A percentile compares a stretch with the other conserved stretches of the same genome.
phyloP scores from a whole-genome alignment of 2,888 invertebrate species.

The Magallana nippona region DNA sequence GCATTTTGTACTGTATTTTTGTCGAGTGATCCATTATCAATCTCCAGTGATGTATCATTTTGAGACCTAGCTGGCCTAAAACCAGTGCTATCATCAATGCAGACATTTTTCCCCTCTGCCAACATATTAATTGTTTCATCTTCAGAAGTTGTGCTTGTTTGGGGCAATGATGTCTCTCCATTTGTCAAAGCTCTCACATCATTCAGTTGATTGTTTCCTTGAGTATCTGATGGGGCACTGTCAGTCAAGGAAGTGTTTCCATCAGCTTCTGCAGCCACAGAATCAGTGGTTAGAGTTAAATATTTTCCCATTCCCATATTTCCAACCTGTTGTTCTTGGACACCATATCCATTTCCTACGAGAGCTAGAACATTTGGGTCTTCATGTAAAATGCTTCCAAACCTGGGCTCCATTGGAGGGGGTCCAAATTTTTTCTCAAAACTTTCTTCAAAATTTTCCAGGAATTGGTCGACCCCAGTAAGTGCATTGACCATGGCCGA shows the following conservation, averaged over 20 bases:
- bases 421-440: background rate
- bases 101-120: background rate
- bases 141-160: slow-evolving; percentile 1
- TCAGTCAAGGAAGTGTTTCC: too few relatives aligned
- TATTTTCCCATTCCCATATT: background rate
- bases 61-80: background rate
- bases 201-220: too few relatives aligned
- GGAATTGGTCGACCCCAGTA: background rate
- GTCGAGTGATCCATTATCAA: background rate
- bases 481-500: background rate
- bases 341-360: background rate
- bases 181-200: too few relatives aligned
- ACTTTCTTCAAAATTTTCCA: background rate
- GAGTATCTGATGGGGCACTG: too few relatives aligned
- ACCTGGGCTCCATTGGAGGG: background rate
- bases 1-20: background rate
- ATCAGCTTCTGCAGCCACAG: too few relatives aligned
- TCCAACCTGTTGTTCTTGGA: background rate
- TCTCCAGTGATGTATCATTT: background rate
- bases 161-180: background rate
- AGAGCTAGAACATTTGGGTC: background rate
- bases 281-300: background rate
- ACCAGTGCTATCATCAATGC: background rate
- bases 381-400: too few relatives aligned
- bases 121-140: background rate